Evolutionary conservation across 1,140 invertebrate genomes (phyloP), one percentile per base, ranked within the genome.

Genomic region (Elymnias hypermnestra): DNA sequence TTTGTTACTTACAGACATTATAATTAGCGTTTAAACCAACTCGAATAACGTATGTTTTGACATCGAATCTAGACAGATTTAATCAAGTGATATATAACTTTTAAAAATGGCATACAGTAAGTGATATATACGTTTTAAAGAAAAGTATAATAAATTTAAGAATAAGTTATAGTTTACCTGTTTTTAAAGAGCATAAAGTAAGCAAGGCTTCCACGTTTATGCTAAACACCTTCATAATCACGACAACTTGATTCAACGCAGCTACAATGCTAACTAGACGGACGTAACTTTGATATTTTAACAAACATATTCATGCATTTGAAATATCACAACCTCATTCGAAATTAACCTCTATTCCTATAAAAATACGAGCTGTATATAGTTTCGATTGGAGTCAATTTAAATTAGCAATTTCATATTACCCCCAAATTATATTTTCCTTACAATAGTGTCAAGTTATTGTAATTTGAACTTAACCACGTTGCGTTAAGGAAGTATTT

Each of bases 181-280:
- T n/a, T n/a, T n/a, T 21, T 33, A 15, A 15, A 33, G 29, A 33
- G 15, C 29, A 15, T 38, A 48, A 41, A 40, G 37, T 48, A 48
- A 40, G 18, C 37, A 40, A 48, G 25, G 45, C 45, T 25, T 6
- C 28, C 21, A 49, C 42, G 31, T 42, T 49, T 40, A 55, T 60
- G 45, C 57, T 70, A 72, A 78, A 76, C 69, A 73, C 61, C 76
- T 83, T 75, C 57, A 70, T 77, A 78, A 81, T 81, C 72, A 75
- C 65, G 62, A 69, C 63, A 72, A 81, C 75, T 77, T 74, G 66
- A 75, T 75, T 73, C 72, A 70, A 69, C 70, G 60, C 70, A 73
- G 62, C 65, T 62, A 82, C 68, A 74, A 78, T 76, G 73, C 69
- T 71, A 72, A 81, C 69, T 76, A 78, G 65, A 75, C 64, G 58